phyloP scores from a whole-genome alignment of 2,113 vertebrate species.

The Typhlomys cinereus region DNA sequence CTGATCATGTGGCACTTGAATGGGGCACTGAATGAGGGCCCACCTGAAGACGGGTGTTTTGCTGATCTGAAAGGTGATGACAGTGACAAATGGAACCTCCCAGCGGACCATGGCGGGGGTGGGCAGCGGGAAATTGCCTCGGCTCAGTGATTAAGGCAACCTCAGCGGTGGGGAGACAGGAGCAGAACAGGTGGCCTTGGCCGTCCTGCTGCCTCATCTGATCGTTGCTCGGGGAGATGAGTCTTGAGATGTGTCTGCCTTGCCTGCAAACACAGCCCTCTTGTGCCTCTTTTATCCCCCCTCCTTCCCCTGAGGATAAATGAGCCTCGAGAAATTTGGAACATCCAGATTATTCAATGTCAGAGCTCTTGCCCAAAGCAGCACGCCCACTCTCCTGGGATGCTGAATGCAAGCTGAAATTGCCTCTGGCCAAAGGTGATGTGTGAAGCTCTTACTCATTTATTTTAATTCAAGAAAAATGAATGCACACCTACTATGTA shows the following conservation, averaged over 20 bases:
- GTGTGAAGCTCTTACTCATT: constrained; percentile 68
- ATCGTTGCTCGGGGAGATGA: constrained; percentile 43
- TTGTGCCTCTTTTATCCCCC: neutral
- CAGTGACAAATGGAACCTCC: constrained; percentile 68
- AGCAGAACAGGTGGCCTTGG: constrained; percentile 66
- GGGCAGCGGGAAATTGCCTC: constrained; percentile 59
- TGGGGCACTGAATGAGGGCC: neutral
- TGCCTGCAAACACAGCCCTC: neutral
- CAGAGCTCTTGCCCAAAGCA: constrained; percentile 63
- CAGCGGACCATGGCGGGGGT: constrained; percentile 53
- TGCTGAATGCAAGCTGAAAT: constrained; percentile 64
- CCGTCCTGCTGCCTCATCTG: constrained; percentile 50
- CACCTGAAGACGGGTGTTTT: constrained; percentile 54
- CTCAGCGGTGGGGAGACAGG: constrained; percentile 63
- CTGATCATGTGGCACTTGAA: neutral
- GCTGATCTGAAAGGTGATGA: constrained; percentile 67
- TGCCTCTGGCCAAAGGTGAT: constrained; percentile 58
- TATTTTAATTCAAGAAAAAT: constrained; percentile 71
- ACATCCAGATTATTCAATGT: constrained; percentile 75
- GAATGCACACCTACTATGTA: constrained; percentile 72
- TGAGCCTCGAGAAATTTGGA: constrained; percentile 68
- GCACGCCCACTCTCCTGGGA: constrained; percentile 54
- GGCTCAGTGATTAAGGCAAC: constrained; percentile 66
- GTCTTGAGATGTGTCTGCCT: constrained; percentile 59
- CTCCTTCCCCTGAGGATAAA: constrained; percentile 56